These are phyloP conservation scores for Cheilosia impressa DNA, from an alignment of 2,888 invertebrate genomes.

Conservation along the genomic window DNA sequence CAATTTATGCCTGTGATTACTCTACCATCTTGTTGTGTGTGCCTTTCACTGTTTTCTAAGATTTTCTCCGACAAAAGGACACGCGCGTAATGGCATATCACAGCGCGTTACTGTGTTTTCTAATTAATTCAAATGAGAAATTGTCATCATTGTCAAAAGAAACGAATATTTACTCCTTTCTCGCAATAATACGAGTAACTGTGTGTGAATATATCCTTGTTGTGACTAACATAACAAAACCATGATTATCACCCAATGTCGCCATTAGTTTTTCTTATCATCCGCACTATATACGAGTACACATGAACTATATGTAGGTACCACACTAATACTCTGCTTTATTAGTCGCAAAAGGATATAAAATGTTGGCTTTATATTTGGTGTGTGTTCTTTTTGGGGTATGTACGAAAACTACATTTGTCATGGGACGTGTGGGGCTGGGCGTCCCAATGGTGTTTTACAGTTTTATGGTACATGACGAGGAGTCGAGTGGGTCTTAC, in stretches of 20 bases:
- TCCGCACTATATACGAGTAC: conserved; percentile 1
- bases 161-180: conserved; percentile 56
- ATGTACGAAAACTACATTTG: conserved; percentile 50
- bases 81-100: conserved; percentile 65
- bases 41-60: conserved; percentile 22
- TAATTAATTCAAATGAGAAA: conserved; percentile 74
- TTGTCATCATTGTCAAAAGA: conserved; percentile 53
- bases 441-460: conserved; percentile 58
- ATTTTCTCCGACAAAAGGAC: conserved; percentile 48
- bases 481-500: conserved; percentile 5
- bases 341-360: conserved; percentile 58
- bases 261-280: conserved; percentile 47
- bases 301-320: neutral
- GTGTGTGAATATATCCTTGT: neutral
- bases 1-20: conserved; percentile 67
- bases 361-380: conserved; percentile 66
- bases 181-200: neutral
- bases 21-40: conserved; percentile 10
- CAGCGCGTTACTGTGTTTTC: conserved; percentile 70
- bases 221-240: conserved; percentile 2
- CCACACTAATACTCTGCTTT: conserved; percentile 48
- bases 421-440: conserved; percentile 43
- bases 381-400: conserved; percentile 25
- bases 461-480: conserved; percentile 43
- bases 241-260: conserved; percentile 10